These are phyloP conservation scores for Apotomis turbidana DNA, from an alignment of 2,888 invertebrate genomes.

Conservation along the genomic window DNA sequence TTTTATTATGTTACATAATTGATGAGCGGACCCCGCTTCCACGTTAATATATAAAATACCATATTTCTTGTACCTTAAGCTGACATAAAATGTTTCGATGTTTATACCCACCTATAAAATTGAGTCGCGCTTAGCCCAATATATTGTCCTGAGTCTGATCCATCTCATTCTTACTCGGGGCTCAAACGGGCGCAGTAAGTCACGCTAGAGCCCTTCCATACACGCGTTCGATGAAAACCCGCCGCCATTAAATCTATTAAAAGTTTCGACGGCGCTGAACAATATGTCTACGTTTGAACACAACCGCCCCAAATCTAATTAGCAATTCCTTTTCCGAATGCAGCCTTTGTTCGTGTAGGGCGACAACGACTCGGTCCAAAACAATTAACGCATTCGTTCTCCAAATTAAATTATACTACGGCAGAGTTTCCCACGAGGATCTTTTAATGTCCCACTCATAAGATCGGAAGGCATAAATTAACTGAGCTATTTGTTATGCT, in stretches of 20 bases:
- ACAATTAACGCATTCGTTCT: slow-evolving; percentile 62
- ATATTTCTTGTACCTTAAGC: slow-evolving; percentile 14
- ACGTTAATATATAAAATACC: slow-evolving; percentile 35
- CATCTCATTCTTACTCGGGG: slow-evolving; percentile 24
- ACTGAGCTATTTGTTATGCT: slow-evolving; percentile 70
- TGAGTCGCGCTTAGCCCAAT: neutral
- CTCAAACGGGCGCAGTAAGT: neutral
- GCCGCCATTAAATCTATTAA: slow-evolving; percentile 25
- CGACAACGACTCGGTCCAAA: slow-evolving; percentile 48
- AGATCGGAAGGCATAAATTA: slow-evolving; percentile 73
- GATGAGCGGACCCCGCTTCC: slow-evolving; percentile 36
- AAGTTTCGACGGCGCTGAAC: slow-evolving; percentile 25
- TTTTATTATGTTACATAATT: slow-evolving; percentile 40
- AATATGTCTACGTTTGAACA: slow-evolving; percentile 35
- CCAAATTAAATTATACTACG: slow-evolving; percentile 67
- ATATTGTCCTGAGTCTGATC: slow-evolving; percentile 12
- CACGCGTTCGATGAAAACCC: neutral
- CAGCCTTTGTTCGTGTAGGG: slow-evolving; percentile 43
- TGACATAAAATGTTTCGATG: slow-evolving; percentile 29
- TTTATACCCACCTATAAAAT: slow-evolving; percentile 20
- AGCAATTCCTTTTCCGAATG: slow-evolving; percentile 43
- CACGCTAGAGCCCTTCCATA: neutral
- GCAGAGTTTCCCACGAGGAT: slow-evolving; percentile 63
- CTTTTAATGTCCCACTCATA: slow-evolving; percentile 72
- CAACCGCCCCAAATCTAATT: slow-evolving; percentile 36